These are phyloP conservation scores for Equus quagga DNA, from an alignment of 2,113 vertebrate genomes.

Conservation along the genomic window DNA sequence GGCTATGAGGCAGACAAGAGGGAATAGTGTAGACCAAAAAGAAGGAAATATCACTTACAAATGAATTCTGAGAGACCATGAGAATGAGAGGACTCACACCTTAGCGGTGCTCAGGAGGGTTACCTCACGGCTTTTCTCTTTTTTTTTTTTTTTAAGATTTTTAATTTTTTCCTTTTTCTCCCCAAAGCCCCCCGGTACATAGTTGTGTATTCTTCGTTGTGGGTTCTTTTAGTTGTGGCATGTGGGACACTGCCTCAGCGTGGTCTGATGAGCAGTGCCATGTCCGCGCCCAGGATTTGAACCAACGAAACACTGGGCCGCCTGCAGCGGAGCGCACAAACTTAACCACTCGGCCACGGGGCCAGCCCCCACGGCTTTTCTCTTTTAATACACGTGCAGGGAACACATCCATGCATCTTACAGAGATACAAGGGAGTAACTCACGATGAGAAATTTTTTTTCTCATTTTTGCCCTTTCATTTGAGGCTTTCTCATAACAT, in stretches of 20 bases:
- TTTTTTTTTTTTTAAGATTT: no score
- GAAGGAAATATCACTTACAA: not conserved
- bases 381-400: not conserved
- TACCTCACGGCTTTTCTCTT: not conserved
- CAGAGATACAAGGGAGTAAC: not conserved
- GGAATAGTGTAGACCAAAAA: not conserved
- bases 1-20: not conserved
- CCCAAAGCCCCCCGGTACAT: no score
- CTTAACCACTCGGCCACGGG: no score
- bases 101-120: not conserved
- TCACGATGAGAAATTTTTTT: not conserved
- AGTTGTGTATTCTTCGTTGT: no score
- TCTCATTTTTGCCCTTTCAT: not conserved
- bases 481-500: not conserved
- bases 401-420: not conserved
- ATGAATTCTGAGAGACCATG: not conserved
- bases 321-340: no score
- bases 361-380: not conserved
- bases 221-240: no score
- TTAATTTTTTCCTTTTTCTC: no score
- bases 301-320: no score
- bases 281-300: no score
- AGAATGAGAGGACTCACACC: not conserved
- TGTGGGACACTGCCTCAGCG: no score
- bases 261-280: no score